Evolutionary conservation across 1,140 invertebrate species (phyloP).

Genomic region (Drosophila auraria): DNA sequence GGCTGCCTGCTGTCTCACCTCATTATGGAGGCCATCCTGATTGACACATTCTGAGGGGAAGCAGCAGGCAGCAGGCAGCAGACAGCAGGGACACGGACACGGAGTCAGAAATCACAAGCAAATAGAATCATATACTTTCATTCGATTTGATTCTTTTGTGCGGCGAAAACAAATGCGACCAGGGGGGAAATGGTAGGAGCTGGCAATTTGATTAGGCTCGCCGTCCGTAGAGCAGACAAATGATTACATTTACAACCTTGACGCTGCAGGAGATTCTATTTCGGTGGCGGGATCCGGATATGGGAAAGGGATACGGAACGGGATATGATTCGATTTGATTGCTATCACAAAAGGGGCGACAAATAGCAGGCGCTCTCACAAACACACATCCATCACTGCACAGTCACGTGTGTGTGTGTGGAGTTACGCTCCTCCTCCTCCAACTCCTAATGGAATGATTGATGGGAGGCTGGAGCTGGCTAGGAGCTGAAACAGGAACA

Average conservation of each 20-base stretch:
- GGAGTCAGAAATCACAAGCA: constrained; percentile 51
- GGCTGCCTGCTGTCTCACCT: constrained; percentile 29
- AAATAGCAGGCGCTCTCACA: constrained; percentile 56
- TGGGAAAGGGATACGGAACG: constrained; percentile 32
- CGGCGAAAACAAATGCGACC: constrained; percentile 41
- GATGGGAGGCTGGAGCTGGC: constrained; percentile 15
- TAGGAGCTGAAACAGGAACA: background rate
- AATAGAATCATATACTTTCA: constrained; percentile 47
- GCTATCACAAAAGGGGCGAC: constrained; percentile 73
- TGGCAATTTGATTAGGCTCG: constrained; percentile 32
- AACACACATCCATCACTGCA: constrained; percentile 32
- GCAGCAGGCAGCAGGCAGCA: background rate
- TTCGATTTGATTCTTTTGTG: constrained; percentile 53
- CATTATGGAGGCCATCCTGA: constrained; percentile 58
- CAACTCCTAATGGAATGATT: constrained; percentile 46
- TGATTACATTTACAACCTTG: constrained; percentile 57
- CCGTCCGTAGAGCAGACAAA: constrained; percentile 38
- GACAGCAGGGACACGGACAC: background rate
- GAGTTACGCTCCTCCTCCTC: background rate
- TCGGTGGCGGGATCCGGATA: constrained; percentile 23
- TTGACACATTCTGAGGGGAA: constrained; percentile 43
- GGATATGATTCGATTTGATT: constrained; percentile 81
- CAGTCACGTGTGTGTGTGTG: constrained; percentile 13
- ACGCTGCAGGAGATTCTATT: constrained; percentile 64
- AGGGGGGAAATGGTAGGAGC: background rate